These are phyloP conservation scores for Chaetophractus vellerosus DNA, from an alignment of 2,797 vertebrate genomes.

Conservation along the genomic window DNA sequence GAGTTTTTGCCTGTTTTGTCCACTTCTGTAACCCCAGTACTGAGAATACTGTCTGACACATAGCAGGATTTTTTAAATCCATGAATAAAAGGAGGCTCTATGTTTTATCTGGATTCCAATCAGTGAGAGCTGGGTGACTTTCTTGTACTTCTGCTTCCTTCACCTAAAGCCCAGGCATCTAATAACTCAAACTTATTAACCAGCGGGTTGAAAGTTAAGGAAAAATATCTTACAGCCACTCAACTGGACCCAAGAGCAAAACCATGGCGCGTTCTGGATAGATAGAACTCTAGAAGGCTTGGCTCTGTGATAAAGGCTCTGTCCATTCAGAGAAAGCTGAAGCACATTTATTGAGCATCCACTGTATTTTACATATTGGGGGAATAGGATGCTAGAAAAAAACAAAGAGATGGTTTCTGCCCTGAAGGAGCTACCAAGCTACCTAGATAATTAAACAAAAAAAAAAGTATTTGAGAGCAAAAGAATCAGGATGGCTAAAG, in stretches of 20 bases:
- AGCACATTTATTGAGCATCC: not conserved
- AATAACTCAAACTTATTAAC: not conserved
- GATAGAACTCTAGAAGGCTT: not conserved
- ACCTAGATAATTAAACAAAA: not conserved
- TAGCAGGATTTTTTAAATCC: not conserved
- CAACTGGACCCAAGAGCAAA: not conserved
- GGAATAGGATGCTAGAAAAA: not conserved
- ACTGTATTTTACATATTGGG: not conserved
- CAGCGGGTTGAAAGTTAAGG: not conserved
- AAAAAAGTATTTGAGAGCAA: not conserved
- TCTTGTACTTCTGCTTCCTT: not conserved
- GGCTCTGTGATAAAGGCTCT: not conserved
- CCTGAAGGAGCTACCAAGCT: not conserved
- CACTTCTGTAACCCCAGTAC: not conserved
- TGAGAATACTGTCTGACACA: not conserved
- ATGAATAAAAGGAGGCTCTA: not conserved
- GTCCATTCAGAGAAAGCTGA: not conserved
- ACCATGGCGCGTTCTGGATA: not conserved
- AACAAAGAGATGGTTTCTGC: not conserved
- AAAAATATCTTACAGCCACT: not conserved
- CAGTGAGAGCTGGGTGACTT: no score
- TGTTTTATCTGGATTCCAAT: not conserved
- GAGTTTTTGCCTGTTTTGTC: not conserved
- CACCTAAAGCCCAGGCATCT: not conserved
- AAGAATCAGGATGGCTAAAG: not conserved